A percentile compares a stretch with the other conserved stretches of the same genome.
These are phyloP conservation scores for Drosophila carrolli DNA, from an alignment of 1,140 invertebrate species.

Conservation along the genomic window DNA sequence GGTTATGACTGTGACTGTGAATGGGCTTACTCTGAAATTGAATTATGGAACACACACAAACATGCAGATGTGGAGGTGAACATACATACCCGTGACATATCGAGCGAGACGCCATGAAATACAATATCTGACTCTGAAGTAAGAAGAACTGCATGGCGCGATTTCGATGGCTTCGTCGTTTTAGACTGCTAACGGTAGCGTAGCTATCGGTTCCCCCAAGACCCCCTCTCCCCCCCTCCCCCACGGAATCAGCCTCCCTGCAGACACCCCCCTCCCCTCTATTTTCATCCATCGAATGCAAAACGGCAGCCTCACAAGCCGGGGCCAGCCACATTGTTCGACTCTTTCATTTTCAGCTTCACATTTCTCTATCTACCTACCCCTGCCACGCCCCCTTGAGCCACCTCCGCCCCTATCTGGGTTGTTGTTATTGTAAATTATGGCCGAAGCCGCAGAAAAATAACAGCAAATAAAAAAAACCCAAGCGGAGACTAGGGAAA, in stretches of 20 bases:
- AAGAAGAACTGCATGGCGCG: conserved; percentile 67
- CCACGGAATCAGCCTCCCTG: neutral
- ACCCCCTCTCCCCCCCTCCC: too few species aligned
- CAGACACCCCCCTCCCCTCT: neutral
- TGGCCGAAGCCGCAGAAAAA: conserved; percentile 71
- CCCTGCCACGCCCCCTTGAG: conserved; percentile 24
- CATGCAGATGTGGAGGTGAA: neutral
- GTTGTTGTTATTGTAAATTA: conserved; percentile 76
- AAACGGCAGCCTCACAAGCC: conserved; percentile 36
- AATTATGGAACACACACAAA: conserved; percentile 62
- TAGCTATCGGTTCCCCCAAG: neutral
- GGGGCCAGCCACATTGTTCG: conserved; percentile 66
- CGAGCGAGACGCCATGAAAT: conserved; percentile 79
- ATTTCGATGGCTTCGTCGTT: conserved; percentile 60
- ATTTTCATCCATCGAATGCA: conserved; percentile 43
- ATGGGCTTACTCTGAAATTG: conserved; percentile 68
- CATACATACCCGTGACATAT: conserved; percentile 59
- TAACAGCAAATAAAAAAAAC: conserved; percentile 70
- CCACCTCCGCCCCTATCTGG: conserved; percentile 30
- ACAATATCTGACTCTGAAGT: conserved; percentile 72
- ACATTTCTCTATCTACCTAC: conserved; percentile 64
- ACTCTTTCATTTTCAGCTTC: conserved; percentile 80
- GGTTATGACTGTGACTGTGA: conserved; percentile 15
- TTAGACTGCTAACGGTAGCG: conserved; percentile 63
- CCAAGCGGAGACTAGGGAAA: conserved; percentile 33